Percentiles rank a stretch among this genome's conserved stretches.
Conservation (phyloP, 2,113 vertebrate species). For the Rhizomys pruinosus region DNA sequence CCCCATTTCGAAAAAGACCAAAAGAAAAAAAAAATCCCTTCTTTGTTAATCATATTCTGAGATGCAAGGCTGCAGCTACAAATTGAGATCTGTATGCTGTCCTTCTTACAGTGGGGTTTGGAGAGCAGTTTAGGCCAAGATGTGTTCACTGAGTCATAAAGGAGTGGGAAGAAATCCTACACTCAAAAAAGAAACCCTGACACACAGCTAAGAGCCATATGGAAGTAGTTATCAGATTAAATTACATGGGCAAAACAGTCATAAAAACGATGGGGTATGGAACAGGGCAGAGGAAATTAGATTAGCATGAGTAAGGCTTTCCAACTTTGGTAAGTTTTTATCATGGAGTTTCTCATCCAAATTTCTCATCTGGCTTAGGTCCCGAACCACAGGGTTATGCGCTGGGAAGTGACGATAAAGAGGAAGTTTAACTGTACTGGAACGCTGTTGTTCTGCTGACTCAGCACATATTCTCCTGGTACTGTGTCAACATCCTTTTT, state of each 20-base stretch:
- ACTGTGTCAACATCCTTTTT: not conserved
- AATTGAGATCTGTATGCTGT: conserved; percentile 23
- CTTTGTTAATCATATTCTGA: conserved; percentile 22
- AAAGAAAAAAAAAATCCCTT: not conserved
- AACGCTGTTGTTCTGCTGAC: conserved; percentile 21
- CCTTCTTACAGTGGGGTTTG: conserved; percentile 56
- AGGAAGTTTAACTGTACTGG: not conserved
- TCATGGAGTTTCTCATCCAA: conserved; percentile 33
- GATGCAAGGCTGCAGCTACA: not conserved
- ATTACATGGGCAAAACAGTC: conserved; percentile 33
- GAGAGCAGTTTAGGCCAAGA: conserved; percentile 68
- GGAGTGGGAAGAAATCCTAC: conserved; percentile 77
- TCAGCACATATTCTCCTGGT: not conserved
- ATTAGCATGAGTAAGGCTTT: conserved; percentile 9
- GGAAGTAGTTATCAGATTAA: conserved; percentile 58
- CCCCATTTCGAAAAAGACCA: too few relatives aligned
- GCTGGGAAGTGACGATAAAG: not conserved
- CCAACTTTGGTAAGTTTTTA: not conserved
- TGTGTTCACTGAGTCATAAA: conserved; percentile 70
- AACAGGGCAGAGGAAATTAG: conserved; percentile 14
- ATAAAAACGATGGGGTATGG: not conserved
- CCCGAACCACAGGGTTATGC: not conserved
- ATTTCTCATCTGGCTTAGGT: conserved; percentile 44
- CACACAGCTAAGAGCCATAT: conserved; percentile 54
- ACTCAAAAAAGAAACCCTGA: conserved; percentile 65